Evolutionary conservation across 2,888 invertebrate genomes (phyloP), one percentile per base, ranked within the genome.

Genomic region (Cantharis nigra): DNA sequence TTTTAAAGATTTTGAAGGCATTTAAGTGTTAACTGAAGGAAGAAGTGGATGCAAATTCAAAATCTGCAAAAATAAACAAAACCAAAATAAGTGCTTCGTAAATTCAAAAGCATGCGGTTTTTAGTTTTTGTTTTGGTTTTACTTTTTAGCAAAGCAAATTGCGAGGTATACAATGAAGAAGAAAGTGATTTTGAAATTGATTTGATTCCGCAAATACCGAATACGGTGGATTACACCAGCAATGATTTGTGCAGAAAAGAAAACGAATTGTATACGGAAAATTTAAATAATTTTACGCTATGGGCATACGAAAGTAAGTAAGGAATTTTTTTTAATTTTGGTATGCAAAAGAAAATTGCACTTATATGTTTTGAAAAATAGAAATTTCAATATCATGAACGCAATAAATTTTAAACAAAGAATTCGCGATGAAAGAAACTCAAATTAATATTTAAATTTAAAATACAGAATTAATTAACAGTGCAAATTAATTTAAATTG

Each of bases 261-360:
- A 30, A 85, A 84, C 75, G 72, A 82, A 71, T 74, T 84, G 71
- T 86, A 85, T 74, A 70, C 82, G 28, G 83, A 85, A 18, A 81
- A 83, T 76, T 80, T 91, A 81, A 89, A 89, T 82, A 91, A 91
- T 82, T 89, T 90, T 75, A 91, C 90, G 2, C 82, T 91, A 14
- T 91, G 91, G 91, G 90, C 91, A 0, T 90, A 91, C 80, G 90
- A 91, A 90, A 89, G 91, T 91, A 85, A 89, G 91, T 89, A 26
- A 2, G 20, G 20, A 23, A 23, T 23, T 23, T 23, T n/a, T 23
- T 23, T 20, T 20, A 20, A 20, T 20, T 20, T 20, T 20, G 20
- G 16, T 16, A 16, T 16, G 16, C 16, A 1, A 16, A 16, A 16
- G 16, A 16, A 16, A 16, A 16, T 16, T 16, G 16, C 16, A 16